These are phyloP conservation scores for Lamproptera curius DNA, from an alignment of 2,888 invertebrate species.

Conservation along the genomic window DNA sequence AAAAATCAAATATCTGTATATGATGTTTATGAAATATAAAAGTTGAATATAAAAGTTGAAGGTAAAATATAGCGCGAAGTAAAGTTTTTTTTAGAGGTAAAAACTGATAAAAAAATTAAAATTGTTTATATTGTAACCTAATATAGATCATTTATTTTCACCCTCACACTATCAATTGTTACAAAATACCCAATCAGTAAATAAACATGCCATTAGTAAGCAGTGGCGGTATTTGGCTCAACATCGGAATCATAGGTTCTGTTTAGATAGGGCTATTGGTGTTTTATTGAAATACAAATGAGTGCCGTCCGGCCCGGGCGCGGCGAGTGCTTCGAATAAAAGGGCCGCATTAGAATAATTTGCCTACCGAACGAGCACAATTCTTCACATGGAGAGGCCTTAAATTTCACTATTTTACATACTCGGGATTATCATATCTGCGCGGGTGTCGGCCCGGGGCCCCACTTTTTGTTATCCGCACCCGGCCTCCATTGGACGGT, in stretches of 20 bases:
- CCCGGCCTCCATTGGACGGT: slow-evolving; percentile 71
- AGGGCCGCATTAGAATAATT: slow-evolving; percentile 77
- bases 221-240: slow-evolving; percentile 30
- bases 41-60: no score
- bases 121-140: no score
- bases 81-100: no score
- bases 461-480: slow-evolving; percentile 72
- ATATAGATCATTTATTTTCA: no score
- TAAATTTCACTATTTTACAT: slow-evolving; percentile 79
- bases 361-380: slow-evolving; percentile 68
- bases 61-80: no score
- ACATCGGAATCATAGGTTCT: slow-evolving; percentile 55
- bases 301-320: slow-evolving; percentile 55
- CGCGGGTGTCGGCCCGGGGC: slow-evolving; percentile 56
- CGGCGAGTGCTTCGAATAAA: slow-evolving; percentile 73
- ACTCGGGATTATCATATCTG: slow-evolving; percentile 76
- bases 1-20: no score
- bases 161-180: neutral
- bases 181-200: neutral
- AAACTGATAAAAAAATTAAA: no score
- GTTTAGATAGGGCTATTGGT: slow-evolving; percentile 73
- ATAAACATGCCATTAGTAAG: neutral
- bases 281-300: slow-evolving; percentile 77
- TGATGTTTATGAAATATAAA: no score
- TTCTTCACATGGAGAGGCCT: slow-evolving; percentile 77